Base-by-base conservation (phyloP, 1,140 invertebrate species). In the Mamestra configurata region DNA sequence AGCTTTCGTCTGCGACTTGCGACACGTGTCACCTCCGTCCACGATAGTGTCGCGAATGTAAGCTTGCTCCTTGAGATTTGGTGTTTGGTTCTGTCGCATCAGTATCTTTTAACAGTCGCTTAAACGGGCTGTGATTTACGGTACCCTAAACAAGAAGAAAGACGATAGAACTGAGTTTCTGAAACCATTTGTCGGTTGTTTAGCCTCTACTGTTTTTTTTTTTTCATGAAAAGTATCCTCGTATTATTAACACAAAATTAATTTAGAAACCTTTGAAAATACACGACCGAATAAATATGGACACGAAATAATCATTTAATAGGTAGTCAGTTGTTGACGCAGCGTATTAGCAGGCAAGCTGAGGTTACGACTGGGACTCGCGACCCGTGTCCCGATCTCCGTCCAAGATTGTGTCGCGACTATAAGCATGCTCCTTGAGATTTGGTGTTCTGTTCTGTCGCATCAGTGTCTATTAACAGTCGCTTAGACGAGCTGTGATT, bases 11-110 rank as follows among this genome's bases (percentile, higher is more conserved):
- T 55, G 46, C 20, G 55, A 11, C 66, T n/a, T 0, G 40, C 43
- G 70, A 79, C 78, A 70, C 78, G 37, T 66, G 78, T 79, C 78
- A 79, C 68, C n/a, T n/a, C 40, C 43, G 55, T 51, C 24, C 43
- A 13, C 57, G 40, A 77, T 27, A 37, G 40, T 27, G 46, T 66
- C 46, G 53, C 31, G 8, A 43, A n/a, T 57, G 43, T 22, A 46
- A 70, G 66, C 66, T 27, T 46, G 18, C 22, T 70, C 40, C 66
- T 70, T 49, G 75, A 55, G 46, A 77, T 77, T 66, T 77, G 27
- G 31, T 37, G 24, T 53, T 77, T 53, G n/a, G 13, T 66, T 46
- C 59, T 40, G 43, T 77, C 31, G 31, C 59, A 77, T 77, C 59
- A 77, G n/a, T 77, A 46, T 76, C 57, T 76, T 51, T 76, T 76